Evolutionary conservation across 2,113 vertebrate species (phyloP).

Genomic region (Ceuthmochares aereus): DNA sequence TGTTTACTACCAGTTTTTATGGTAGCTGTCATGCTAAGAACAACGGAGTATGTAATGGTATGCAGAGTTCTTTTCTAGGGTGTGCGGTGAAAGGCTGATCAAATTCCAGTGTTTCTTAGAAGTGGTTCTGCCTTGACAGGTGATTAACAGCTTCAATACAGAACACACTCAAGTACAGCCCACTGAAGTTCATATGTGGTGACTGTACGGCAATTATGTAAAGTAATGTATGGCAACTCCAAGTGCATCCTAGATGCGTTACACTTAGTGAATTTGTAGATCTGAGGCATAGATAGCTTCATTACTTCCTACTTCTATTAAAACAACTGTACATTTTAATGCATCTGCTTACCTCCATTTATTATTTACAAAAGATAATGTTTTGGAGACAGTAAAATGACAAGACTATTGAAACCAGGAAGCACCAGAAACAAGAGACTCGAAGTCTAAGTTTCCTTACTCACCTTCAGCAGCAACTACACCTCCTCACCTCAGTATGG

Average conservation of each 20-base stretch:
- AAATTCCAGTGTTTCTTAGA: not conserved
- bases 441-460: not conserved
- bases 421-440: not conserved
- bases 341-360: not conserved
- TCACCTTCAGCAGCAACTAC: not conserved
- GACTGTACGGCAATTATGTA: not conserved
- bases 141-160: not conserved
- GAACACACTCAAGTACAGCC: not conserved
- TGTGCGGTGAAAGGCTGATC: not conserved
- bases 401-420: not conserved
- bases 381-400: not conserved
- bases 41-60: not conserved
- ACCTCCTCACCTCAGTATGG: not conserved
- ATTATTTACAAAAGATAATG: not conserved
- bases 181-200: not conserved
- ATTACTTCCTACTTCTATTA: not conserved
- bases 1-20: not conserved
- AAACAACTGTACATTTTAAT: not conserved
- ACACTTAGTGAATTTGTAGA: rapidly evolving
- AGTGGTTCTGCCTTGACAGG: not conserved
- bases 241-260: not conserved
- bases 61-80: not conserved
- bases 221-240: not conserved
- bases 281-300: not conserved
- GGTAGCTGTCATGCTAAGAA: not conserved